Evolutionary conservation across 2,113 vertebrate genomes (phyloP), one percentile per base, ranked within the genome.

Genomic region (Echinops telfairi): DNA sequence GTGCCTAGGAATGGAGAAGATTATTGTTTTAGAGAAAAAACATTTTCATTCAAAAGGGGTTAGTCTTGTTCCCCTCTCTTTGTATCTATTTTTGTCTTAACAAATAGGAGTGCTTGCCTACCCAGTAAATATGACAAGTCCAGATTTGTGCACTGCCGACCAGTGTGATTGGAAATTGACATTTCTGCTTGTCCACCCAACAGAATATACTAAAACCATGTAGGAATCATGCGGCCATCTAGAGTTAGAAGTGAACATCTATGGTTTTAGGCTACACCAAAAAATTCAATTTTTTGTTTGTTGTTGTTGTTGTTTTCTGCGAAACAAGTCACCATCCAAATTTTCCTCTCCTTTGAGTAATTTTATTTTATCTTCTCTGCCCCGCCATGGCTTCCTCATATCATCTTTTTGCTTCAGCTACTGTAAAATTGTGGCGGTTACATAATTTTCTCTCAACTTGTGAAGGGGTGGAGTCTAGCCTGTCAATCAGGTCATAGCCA

Each of bases 361-460:
- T 76, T 91, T 77, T 25, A 31, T 27, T 90, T 90, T 58, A 25
- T 79, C 76, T 90, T 83, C 1, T 80, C 29, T 77, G 87, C 20
- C 12, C 4, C 80, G 4, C 0, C 6, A 16, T 64, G 47, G 47
- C 47, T 53, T 53, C 47, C 5, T 53, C 47, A 53, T 53, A 53
- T 11, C 9, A 40, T 40, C 40, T 40, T 14, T 53, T 53, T 53
- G 47, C 47, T 53, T 53, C 10, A 53, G 47, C 47, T 53, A 53
- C 47, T 53, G 5, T 53, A 11, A 53, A 53, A 14, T 53, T 6
- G 2, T 53, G 47, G 12, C 47, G 10, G 47, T 53, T 53, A 11
- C 47, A 53, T 53, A 53, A 47, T 53, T 53, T 53, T 53, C 47
- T 53, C 5, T 53, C 47, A 53, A 53, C 9, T 53, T 53, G 47